Base-by-base conservation (phyloP, 2,113 vertebrate species). In the Empidonax traillii region DNA sequence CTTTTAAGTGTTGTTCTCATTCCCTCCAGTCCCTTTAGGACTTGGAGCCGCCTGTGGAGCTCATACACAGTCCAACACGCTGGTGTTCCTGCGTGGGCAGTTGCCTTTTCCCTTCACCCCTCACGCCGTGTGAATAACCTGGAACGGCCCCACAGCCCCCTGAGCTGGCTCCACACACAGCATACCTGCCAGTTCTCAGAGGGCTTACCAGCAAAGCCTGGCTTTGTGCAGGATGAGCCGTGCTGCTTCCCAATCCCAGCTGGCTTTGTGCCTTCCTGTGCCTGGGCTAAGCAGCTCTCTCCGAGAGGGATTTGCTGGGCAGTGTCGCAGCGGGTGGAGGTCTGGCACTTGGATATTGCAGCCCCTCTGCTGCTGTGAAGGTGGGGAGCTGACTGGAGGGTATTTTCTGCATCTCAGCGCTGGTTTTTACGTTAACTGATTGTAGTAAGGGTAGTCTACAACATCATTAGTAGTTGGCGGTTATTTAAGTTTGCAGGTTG, bases 231-330 rank as follows among this genome's bases (percentile, higher is more conserved):
- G 81, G n/a, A 66, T 81, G 79, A 87, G 69, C 68, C 41, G 19
- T 27, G 37, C 67, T 39, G 14, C 81, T 78, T 81, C 86, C 80
- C 78, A 43, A n/a, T 39, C 61, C 3, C 2, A 44, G 73, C 80
- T 92, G 89, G 65, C 87, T 91, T 73, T 66, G 73, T 87, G 89
- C 94, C 62, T 75, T 43, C 66, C 90, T 44, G 30, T 43, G 73
- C 69, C 51, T 59, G 71, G 27, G 62, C 78, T 49, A 23, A 49
- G 63, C 62, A 27, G 52, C 61, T 67, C 73, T 47, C 56, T 52
- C 24, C 2, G 0, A 47, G 24, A 24, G 14, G 63, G 73, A 71
- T 96, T 89, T 89, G 81, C 84, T 74, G 84, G 58, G 61, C n/a
- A 23, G 58, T 39, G 8, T 20, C 14, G 52, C 35, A 5, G 44